Evolutionary conservation across 37 sponge, comb jelly and placozoan species (phyloP).

Genomic region (Geodia barretti): DNA sequence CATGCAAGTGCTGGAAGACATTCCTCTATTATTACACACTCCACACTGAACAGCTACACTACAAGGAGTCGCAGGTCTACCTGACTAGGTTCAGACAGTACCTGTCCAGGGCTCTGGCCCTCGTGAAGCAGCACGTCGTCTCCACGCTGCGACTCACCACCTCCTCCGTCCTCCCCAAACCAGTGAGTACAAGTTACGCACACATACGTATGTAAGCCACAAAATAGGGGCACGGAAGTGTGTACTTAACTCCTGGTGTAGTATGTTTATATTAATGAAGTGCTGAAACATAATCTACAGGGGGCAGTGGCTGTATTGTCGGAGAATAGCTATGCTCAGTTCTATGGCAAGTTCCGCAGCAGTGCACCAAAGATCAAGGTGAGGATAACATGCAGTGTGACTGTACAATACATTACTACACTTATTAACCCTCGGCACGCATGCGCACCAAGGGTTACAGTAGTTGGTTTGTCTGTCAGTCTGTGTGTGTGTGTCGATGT

Average conservation of each 20-base stretch:
- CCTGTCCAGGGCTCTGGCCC: constrained; percentile 76
- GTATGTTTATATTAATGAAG: no score
- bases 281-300: no score
- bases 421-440: no score
- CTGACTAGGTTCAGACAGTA: constrained; percentile 84
- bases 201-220: not conserved
- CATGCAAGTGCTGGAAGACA: no score
- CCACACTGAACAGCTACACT: constrained; percentile 88
- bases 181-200: not conserved
- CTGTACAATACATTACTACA: no score
- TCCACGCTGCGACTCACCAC: constrained; percentile 67
- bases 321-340: constrained; percentile 65
- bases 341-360: constrained; percentile 91
- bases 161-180: constrained; percentile 47
- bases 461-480: no score
- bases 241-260: no score
- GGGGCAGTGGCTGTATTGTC: constrained; percentile 1
- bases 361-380: constrained; percentile 86
- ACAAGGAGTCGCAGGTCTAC: constrained; percentile 94
- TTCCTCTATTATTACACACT: no score
- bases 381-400: no score
- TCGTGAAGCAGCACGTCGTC: constrained; percentile 80
- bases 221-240: no score
- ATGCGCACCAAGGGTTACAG: no score
- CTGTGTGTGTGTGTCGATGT: no score